Percentiles rank a stretch among this genome's conserved stretches.
Evolutionary conservation across 2,113 vertebrate genomes (phyloP).

Genomic region (Onychorhynchus coronatus): DNA sequence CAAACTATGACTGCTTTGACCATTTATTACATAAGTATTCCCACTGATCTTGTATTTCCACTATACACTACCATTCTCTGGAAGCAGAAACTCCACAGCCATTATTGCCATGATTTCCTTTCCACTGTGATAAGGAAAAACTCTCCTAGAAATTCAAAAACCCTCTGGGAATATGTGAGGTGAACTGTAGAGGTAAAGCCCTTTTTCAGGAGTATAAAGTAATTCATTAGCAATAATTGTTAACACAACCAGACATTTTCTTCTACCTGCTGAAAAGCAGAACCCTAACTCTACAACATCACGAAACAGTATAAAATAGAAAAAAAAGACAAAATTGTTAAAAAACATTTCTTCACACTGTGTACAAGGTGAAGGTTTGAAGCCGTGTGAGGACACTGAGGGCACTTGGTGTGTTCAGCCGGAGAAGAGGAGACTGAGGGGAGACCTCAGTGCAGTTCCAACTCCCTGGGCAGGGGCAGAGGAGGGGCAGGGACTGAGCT

Average conservation of each 20-base stretch:
- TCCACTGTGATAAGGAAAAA: neutral
- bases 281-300: neutral
- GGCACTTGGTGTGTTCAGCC: no score
- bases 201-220: neutral
- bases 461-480: neutral
- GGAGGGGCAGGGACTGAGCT: neutral
- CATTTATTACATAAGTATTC: neutral
- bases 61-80: neutral
- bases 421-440: neutral
- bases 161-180: neutral
- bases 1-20: neutral
- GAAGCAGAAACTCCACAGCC: neutral
- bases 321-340: neutral
- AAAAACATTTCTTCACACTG: neutral
- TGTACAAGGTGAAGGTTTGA: neutral
- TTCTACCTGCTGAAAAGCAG: neutral
- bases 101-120: neutral
- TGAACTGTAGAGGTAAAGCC: neutral
- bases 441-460: neutral
- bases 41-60: neutral
- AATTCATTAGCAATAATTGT: neutral
- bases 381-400: neutral
- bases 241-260: neutral
- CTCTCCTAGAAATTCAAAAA: neutral
- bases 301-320: neutral